A percentile compares a stretch with the other conserved stretches of the same genome.
These are phyloP conservation scores for Lindbergichthys nudifrons DNA, from an alignment of 2,797 vertebrate genomes.

Conservation along the genomic window DNA sequence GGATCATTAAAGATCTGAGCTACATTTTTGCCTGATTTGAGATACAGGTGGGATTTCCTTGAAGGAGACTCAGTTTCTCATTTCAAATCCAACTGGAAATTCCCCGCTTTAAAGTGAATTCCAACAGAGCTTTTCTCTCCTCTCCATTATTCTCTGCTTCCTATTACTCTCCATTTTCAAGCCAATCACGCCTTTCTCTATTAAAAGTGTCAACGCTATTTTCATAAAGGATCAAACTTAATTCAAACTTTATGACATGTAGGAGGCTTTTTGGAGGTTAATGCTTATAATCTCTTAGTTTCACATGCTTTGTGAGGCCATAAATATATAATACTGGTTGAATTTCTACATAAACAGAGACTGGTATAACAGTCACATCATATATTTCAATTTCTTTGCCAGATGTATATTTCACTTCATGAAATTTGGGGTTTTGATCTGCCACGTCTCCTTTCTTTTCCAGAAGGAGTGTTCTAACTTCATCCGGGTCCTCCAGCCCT, in stretches of 20 bases:
- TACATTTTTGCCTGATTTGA: constrained; percentile 59
- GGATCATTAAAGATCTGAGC: constrained; percentile 71
- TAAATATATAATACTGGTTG: constrained; percentile 9
- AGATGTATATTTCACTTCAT: constrained; percentile 29
- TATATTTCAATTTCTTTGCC: constrained; percentile 40
- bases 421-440: constrained; percentile 10
- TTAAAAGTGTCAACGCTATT: constrained; percentile 41
- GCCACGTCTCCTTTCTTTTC: constrained; percentile 52
- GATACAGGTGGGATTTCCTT: constrained; percentile 78
- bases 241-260: constrained; percentile 44
- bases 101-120: constrained; percentile 47
- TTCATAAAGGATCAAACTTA: constrained; percentile 53
- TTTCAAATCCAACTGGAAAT: constrained; percentile 68
- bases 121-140: constrained; percentile 39
- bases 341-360: constrained; percentile 48
- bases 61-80: constrained; percentile 54
- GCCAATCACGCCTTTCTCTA: constrained; percentile 31
- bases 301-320: constrained; percentile 19
- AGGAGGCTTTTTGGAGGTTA: constrained; percentile 16
- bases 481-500: constrained; percentile 94
- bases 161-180: constrained; percentile 46
- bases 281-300: constrained; percentile 36
- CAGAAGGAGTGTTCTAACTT: constrained; percentile 99
- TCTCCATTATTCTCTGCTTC: constrained; percentile 43
- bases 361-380: constrained; percentile 6